A percentile compares a stretch with the other conserved stretches of the same genome.
Conservation (phyloP, 92 coral and sea anemone genomes). For the Zoanthus gigantus region DNA sequence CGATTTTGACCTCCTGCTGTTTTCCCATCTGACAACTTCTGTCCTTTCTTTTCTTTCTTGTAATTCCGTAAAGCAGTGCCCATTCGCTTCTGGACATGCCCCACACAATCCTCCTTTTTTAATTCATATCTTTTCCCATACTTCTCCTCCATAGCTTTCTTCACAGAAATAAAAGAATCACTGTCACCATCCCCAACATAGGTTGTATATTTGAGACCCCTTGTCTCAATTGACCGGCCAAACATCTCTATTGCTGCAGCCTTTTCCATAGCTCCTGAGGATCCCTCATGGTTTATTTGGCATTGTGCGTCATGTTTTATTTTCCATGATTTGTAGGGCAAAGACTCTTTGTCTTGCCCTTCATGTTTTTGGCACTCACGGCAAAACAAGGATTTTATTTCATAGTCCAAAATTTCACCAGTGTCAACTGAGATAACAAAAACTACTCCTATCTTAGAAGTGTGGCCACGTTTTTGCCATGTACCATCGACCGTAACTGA, state of each 20-base stretch:
- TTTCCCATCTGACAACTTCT: conserved; percentile 42
- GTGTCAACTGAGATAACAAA: no score
- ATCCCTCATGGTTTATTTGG: background rate
- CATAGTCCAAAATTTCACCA: no score
- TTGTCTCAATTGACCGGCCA: no score
- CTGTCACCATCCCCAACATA: conserved; percentile 7
- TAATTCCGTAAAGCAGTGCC: conserved; percentile 26
- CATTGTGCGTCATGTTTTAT: background rate
- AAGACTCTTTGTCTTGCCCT: background rate
- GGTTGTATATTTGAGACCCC: no score
- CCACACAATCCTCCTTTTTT: conserved; percentile 51
- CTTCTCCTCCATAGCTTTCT: background rate
- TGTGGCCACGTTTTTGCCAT: no score
- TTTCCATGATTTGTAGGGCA: conserved; percentile 3
- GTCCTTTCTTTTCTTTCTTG: background rate
- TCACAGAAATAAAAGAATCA: background rate
- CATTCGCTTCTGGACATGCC: background rate
- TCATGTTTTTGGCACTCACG: conserved; percentile 21
- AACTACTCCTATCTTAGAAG: no score
- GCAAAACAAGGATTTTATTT: background rate
- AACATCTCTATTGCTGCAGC: conserved; percentile 16
- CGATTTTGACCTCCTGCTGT: conserved; percentile 41
- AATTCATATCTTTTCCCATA: conserved; percentile 34
- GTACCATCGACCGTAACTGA: no score
- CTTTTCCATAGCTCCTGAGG: no score